These are phyloP conservation scores for Ophion costatus DNA, from an alignment of 2,888 invertebrate species.

Conservation along the genomic window DNA sequence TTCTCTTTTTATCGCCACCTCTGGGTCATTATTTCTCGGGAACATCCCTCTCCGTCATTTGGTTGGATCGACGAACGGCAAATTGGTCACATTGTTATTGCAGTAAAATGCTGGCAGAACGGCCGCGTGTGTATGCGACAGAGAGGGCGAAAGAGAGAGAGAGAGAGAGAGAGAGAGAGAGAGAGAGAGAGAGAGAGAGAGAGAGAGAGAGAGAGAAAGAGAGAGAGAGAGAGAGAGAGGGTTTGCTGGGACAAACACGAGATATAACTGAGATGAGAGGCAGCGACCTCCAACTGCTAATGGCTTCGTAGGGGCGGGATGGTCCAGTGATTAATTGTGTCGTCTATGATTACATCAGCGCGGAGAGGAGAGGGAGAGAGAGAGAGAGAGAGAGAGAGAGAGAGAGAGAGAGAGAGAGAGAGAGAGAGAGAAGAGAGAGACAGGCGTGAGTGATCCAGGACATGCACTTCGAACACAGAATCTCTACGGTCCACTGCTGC, in stretches of 20 bases:
- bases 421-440: conserved; percentile 22
- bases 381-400: background rate
- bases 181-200: background rate
- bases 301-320: conserved; percentile 75
- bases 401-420: conserved; percentile 4
- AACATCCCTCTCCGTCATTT: background rate
- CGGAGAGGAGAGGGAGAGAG: conserved; percentile 12
- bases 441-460: conserved; percentile 39
- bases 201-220: conserved; percentile 26
- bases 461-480: conserved; percentile 42
- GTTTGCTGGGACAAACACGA: conserved; percentile 40
- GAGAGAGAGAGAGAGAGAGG: conserved; percentile 13
- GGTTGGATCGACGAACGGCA: background rate
- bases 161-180: background rate
- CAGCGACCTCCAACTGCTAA: conserved; percentile 74
- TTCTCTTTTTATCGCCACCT: background rate
- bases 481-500: conserved; percentile 61
- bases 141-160: background rate
- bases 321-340: conserved; percentile 81
- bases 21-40: background rate
- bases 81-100: background rate
- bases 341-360: conserved; percentile 79
- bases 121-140: background rate
- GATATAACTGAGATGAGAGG: conserved; percentile 42
- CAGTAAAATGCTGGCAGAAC: background rate